Base-by-base conservation (phyloP, 2,888 invertebrate species). In the Drosophila heteroneura region DNA sequence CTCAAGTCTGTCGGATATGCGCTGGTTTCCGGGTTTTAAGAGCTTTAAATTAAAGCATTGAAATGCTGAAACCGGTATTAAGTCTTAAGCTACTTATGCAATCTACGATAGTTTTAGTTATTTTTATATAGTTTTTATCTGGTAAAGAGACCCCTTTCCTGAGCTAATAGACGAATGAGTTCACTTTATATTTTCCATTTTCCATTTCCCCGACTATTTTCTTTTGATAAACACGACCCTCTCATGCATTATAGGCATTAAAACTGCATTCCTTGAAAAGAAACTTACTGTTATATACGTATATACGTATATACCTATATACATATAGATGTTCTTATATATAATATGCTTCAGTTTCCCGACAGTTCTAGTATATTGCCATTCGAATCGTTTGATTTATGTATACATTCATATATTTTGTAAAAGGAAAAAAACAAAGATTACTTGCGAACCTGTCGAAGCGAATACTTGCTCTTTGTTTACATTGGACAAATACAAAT, bases 401-500 rank as follows among this genome's bases (percentile, higher is more conserved):
- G 63, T 82, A 75, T 7, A 37, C 37, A 28, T 70, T 58, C 62
- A 68, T 39, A 68, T 54, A 67, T 52, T 32, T 52, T 52, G 57
- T 33, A 44, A 53, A 32, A 28, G 16, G 16, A 35, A 35, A 14
- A 35, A 71, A 54, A 47, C 37, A 14, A 66, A 66, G 44, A 41
- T 47, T 51, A 72, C 51, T 68, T 56, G 33, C 59, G 44, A 71
- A 65, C 69, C 73, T 79, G 79, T 70, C 81, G 76, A 79, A 56
- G 59, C 66, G n/a, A 35, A 33, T 57, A 39, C 68, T 71, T 62
- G 32, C 57, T 62, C 51, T 62, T 70, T 78, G 83, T 74, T 67
- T 78, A 78, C 73, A 70, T 76, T 81, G 81, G 81, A 85, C 86
- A 87, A 77, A 76, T 81, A 87, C 83, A 89, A 86, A 86, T 89